Base-by-base conservation (phyloP, 2,113 vertebrate species). In the Barnardius zonarius region DNA sequence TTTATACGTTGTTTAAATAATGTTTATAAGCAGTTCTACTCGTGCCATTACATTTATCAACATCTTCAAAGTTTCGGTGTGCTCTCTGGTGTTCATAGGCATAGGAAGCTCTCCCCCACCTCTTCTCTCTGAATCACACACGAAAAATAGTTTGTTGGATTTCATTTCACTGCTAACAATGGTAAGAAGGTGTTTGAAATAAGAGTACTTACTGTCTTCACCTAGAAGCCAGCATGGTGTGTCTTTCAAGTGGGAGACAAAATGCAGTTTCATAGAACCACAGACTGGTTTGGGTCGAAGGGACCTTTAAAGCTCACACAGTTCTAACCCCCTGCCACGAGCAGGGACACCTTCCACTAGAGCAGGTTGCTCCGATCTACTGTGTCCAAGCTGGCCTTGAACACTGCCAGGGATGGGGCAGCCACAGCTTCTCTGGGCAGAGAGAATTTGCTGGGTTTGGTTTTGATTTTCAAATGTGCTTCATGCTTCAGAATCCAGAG, bases 11-110 rank as follows among this genome's bases (percentile, higher is more conserved):
- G 92, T 86, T 95, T 95, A 96, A 43, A 54, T 94, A 69, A 75
- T 88, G 95, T 97, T 97, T 97, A 83, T 97, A 96, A 97, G 97
- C 93, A 92, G 90, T 91, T 89, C 88, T 72, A 35, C 74, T 78
- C 25, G 11, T 91, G 90, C 96, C 87, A 33, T 92, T 88, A 63
- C 24, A 14, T 77, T 80, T 94, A 82, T 68, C 96, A 59, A 63
- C 92, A 62, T 41, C 86, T 83, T 96, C 91, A 41, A 82, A 95
- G 90, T 90, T 95, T 81, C 51, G 18, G 9, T n/a, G 49, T 41
- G 33, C 11, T 87, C 96, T 31, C 33, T 73, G 23, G 37, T 7
- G 0, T 43, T 90, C 72, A 3, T 13, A 52, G 77, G 83, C 70
- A 64, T 0, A 0, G 55, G 55, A 92, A 44, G 41, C 52, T 57